phyloP scores from a whole-genome alignment of 1,140 invertebrate genomes.

The Magallana gigas region DNA sequence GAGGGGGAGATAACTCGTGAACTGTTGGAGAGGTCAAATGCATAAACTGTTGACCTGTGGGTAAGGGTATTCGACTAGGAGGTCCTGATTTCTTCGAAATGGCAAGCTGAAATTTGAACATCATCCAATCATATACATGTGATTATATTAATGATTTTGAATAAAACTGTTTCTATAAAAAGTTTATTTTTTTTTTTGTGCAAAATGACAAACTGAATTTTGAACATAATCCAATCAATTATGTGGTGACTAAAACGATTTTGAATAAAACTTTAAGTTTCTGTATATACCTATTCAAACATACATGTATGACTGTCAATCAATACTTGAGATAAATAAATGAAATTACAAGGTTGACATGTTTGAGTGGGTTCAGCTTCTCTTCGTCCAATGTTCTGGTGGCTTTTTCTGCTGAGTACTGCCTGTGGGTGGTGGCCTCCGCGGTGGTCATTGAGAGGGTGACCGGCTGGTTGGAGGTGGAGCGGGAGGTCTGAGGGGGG shows the following conservation, averaged over 20 bases:
- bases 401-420: slow-evolving; percentile 63
- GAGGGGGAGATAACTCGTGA: slow-evolving; percentile 44
- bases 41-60: slow-evolving; percentile 64
- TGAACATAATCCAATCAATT: no score
- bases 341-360: slow-evolving; percentile 65
- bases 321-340: background rate
- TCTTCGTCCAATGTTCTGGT: slow-evolving; percentile 59
- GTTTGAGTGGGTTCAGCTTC: slow-evolving; percentile 70
- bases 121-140: no score
- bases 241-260: no score
- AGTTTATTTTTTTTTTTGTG: no score
- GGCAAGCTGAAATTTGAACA: slow-evolving; percentile 59
- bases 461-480: slow-evolving; percentile 49
- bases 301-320: no score
- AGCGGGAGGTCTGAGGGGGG: background rate
- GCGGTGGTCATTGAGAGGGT: slow-evolving; percentile 65
- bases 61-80: slow-evolving; percentile 70
- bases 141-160: no score
- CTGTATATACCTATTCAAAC: no score
- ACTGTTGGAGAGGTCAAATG: slow-evolving; percentile 44
- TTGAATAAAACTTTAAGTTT: no score
- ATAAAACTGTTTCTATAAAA: no score
- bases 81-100: slow-evolving; percentile 64
- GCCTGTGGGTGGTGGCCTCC: slow-evolving; percentile 51
- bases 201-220: no score